Base-by-base conservation (phyloP, 2,888 invertebrate species). In the Cheiracanthium punctorium region DNA sequence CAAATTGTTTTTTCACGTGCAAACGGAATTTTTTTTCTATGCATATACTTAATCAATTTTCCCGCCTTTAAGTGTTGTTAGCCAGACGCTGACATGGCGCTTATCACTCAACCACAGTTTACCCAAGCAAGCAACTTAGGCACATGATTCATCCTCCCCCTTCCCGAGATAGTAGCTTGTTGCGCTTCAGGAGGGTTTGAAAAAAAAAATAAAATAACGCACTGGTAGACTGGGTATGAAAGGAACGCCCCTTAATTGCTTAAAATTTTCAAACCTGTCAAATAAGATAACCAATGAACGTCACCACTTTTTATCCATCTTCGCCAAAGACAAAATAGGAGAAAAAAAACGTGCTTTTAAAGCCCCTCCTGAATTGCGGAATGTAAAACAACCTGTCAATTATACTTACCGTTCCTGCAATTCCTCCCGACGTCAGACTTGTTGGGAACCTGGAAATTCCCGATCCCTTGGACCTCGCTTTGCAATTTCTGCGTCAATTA, bases 341-440 rank as follows among this genome's bases (percentile, higher is more conserved):
- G 24, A 67, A 67, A 67, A 67, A 67, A 20, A 12, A 24, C 20
- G 28, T 12, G 37, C 69, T 58, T 37, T 58, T 28, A 75, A 65
- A 32, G n/a, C 14, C 30, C n/a, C 20, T 30, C 52, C 29, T 43
- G 58, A 82, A 73, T 79, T 84, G 84, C 58, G 84, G 84, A 79
- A 84, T 84, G 84, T 84, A 84, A 84, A 84, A 84, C 84, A 84
- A 79, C 84, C 84, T 84, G 84, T 84, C 84, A 84, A 84, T 84
- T 84, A 84, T 65, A 74, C 79, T 84, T 79, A 82, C 65, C 24
- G 70, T 58, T 33, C n/a, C 37, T n/a, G 41, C 20, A n/a, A 41
- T n/a, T n/a, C n/a, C 76, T 32, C 20, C 69, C 58, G n/a, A 20
- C 58, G 69, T n/a, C 69, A 33, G 24, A 24, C 58, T n/a, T 37